Percentiles rank a stretch among this genome's conserved stretches.
Conservation (phyloP, 1,140 invertebrate genomes). For the Fopius arisanus region DNA sequence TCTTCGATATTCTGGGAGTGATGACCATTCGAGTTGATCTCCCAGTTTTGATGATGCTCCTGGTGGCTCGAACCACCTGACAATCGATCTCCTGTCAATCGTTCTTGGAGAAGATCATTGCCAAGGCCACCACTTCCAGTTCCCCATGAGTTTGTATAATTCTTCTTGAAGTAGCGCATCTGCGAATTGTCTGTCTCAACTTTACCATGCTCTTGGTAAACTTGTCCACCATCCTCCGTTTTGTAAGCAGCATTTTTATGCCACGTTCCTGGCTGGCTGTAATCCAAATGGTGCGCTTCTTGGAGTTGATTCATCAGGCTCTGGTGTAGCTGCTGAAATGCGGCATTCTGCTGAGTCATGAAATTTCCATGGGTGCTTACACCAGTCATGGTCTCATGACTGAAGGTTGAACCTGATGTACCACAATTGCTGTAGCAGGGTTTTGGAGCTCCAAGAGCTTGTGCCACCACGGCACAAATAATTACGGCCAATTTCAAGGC, state of each 20-base stretch:
- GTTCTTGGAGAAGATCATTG: background rate
- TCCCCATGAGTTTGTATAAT: slow-evolving; percentile 38
- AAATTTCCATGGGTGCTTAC: background rate
- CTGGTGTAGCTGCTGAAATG: slow-evolving; percentile 10
- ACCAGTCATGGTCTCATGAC: background rate
- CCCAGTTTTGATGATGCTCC: background rate
- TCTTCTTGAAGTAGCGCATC: slow-evolving; percentile 46
- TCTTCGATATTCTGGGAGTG: background rate
- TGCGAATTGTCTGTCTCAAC: slow-evolving; percentile 38
- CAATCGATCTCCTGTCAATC: background rate
- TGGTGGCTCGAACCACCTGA: background rate
- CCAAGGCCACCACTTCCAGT: background rate
- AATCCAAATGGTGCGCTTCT: slow-evolving; percentile 29
- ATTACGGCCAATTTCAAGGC: slow-evolving; percentile 33
- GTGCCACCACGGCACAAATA: slow-evolving; percentile 31
- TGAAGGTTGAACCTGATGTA: background rate
- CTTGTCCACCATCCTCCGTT: slow-evolving; percentile 41
- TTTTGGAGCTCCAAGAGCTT: slow-evolving; percentile 42
- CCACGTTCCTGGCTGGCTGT: slow-evolving; percentile 48
- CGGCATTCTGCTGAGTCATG: slow-evolving; percentile 6
- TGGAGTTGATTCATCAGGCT: slow-evolving; percentile 23
- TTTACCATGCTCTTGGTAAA: slow-evolving; percentile 49
- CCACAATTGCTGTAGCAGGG: slow-evolving; percentile 44
- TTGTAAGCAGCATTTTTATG: slow-evolving; percentile 43
- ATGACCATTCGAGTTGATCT: background rate